Conservation (phyloP, 2,113 vertebrate genomes). For the Spilogale gracilis region DNA sequence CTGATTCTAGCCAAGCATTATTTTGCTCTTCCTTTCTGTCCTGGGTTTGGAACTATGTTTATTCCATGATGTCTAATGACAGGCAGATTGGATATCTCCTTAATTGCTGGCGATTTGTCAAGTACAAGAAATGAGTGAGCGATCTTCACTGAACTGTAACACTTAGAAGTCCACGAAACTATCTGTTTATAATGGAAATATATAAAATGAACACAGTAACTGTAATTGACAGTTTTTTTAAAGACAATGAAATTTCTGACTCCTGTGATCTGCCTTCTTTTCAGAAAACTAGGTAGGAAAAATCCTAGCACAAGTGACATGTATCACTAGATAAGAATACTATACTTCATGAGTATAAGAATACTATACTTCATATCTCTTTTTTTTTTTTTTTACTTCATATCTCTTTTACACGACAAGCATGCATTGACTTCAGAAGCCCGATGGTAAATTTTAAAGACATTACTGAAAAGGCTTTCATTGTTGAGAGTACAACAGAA, state of each 20-base stretch:
- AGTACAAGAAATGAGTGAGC: neutral
- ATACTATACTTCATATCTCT: neutral
- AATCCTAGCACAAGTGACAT: neutral
- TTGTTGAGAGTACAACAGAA: neutral
- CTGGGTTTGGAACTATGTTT: neutral
- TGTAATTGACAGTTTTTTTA: slow-evolving; percentile 66
- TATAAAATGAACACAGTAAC: neutral
- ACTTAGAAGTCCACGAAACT: neutral
- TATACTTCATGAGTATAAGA: neutral
- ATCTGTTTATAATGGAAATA: neutral
- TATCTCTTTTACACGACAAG: neutral
- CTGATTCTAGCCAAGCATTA: neutral
- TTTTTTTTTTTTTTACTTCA: no score
- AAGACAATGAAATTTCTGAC: slow-evolving; percentile 78
- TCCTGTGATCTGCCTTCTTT: slow-evolving; percentile 65
- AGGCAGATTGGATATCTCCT: neutral
- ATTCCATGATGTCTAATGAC: neutral
- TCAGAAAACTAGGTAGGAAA: slow-evolving; percentile 39
- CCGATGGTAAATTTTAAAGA: slow-evolving; percentile 21
- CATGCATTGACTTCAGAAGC: neutral
- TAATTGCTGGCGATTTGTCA: slow-evolving; percentile 20
- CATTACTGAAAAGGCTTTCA: neutral
- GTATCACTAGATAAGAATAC: neutral
- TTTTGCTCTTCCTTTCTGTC: neutral
- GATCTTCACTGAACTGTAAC: neutral